Conservation (phyloP, 2,888 invertebrate genomes). For the Omphaloscelis lunosa region DNA sequence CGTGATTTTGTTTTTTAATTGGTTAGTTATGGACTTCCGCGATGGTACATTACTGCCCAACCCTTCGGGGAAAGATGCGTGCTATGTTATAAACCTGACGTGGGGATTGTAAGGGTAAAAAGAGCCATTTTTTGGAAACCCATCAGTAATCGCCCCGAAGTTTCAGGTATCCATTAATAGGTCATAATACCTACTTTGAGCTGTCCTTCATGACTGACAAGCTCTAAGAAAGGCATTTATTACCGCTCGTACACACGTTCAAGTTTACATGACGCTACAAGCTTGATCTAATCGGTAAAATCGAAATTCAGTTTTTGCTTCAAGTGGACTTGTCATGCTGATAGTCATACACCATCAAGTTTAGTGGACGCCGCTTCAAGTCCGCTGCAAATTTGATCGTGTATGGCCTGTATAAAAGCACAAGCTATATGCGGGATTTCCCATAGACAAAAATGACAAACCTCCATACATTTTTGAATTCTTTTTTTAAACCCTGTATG, state of each 20-base stretch:
- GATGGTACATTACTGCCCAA: not conserved
- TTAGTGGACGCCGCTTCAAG: too few species aligned
- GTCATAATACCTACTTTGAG: not conserved
- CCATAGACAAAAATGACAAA: not conserved
- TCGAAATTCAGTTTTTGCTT: too few species aligned
- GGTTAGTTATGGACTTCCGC: too few species aligned
- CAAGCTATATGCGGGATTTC: not conserved
- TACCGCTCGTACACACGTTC: not conserved
- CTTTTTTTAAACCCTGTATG: too few species aligned
- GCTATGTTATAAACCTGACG: not conserved
- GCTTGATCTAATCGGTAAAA: too few species aligned
- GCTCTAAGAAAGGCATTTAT: not conserved
- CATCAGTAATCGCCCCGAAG: not conserved
- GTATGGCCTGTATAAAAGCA: not conserved
- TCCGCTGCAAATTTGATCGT: too few species aligned
- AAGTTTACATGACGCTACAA: too few species aligned
- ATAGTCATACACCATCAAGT: too few species aligned
- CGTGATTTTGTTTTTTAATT: too few species aligned
- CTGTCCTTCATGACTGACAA: not conserved
- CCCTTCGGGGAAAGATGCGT: not conserved
- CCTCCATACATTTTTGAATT: not conserved
- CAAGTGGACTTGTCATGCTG: too few species aligned
- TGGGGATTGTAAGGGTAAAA: not conserved
- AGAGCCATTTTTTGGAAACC: not conserved
- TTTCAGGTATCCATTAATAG: not conserved